Conservation (phyloP, 2,888 invertebrate genomes). For the Axea sp. region DNA sequence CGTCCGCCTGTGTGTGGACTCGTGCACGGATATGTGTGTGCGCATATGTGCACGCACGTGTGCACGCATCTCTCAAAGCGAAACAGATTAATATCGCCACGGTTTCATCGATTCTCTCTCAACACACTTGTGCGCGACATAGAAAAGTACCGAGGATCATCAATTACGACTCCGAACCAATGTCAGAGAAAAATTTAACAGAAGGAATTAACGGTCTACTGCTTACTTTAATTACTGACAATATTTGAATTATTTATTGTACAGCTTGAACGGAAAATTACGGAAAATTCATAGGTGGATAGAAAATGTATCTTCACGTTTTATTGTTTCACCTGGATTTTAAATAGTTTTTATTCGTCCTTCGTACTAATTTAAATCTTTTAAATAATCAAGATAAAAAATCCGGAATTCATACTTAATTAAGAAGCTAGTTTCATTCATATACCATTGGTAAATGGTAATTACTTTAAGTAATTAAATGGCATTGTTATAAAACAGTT, state of each 20-base stretch:
- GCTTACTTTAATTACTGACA: slow-evolving; percentile 38
- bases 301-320: no score
- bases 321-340: no score
- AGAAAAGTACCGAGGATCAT: slow-evolving; percentile 64
- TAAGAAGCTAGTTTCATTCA: no score
- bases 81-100: slow-evolving; percentile 65
- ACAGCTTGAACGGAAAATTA: neutral
- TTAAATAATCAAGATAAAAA: no score
- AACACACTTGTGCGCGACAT: slow-evolving; percentile 57
- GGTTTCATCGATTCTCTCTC: slow-evolving; percentile 64
- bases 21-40: slow-evolving; percentile 33
- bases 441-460: no score
- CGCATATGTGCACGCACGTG: slow-evolving; percentile 56
- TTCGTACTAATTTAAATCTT: no score
- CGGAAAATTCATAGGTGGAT: no score
- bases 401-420: no score
- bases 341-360: no score
- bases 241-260: slow-evolving; percentile 14
- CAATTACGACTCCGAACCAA: slow-evolving; percentile 66
- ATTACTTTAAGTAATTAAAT: no score
- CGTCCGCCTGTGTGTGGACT: slow-evolving; percentile 19
- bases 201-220: slow-evolving; percentile 53
- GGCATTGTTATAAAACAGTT: no score
- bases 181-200: slow-evolving; percentile 63
- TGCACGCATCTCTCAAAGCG: slow-evolving; percentile 61